Evolutionary conservation across 2,888 invertebrate genomes (phyloP).

Genomic region (Axea sp.): DNA sequence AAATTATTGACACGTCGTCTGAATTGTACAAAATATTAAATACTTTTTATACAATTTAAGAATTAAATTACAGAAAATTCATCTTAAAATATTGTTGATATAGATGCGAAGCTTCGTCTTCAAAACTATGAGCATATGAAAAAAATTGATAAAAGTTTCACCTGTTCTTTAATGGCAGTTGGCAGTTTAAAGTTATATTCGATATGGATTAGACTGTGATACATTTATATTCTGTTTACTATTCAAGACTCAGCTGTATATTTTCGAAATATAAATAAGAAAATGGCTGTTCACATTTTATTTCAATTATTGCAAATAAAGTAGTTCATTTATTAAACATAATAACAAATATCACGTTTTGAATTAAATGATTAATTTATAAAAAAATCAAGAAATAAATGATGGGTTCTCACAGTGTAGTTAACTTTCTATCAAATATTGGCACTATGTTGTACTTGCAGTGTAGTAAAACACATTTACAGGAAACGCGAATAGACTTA

Average conservation of each 20-base stretch:
- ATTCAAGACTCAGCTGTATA: slow-evolving; percentile 41
- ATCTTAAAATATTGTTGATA: too few species aligned
- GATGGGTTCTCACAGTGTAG: slow-evolving; percentile 65
- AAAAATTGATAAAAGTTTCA: slow-evolving; percentile 24
- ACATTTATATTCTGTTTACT: slow-evolving; percentile 30
- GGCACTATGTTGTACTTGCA: slow-evolving; percentile 78
- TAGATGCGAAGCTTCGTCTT: slow-evolving; percentile 33
- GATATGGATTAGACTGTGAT: slow-evolving; percentile 67
- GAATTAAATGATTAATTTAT: background rate
- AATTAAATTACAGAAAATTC: too few species aligned
- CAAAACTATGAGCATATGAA: slow-evolving; percentile 8
- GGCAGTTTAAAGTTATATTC: slow-evolving; percentile 67
- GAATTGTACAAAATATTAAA: background rate
- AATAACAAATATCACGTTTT: too few species aligned
- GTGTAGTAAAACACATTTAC: slow-evolving; percentile 57
- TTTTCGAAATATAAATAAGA: slow-evolving; percentile 8
- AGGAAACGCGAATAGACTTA: slow-evolving; percentile 40
- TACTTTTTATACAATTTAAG: too few species aligned
- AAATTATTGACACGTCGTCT: too few species aligned
- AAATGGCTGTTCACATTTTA: too few species aligned
- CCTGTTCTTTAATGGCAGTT: slow-evolving; percentile 59
- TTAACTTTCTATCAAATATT: slow-evolving; percentile 72
- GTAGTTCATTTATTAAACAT: too few species aligned
- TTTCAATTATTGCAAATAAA: background rate
- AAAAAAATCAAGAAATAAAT: background rate